Conservation (phyloP, 2,113 vertebrate genomes). For the Hyperopisus bebe region DNA sequence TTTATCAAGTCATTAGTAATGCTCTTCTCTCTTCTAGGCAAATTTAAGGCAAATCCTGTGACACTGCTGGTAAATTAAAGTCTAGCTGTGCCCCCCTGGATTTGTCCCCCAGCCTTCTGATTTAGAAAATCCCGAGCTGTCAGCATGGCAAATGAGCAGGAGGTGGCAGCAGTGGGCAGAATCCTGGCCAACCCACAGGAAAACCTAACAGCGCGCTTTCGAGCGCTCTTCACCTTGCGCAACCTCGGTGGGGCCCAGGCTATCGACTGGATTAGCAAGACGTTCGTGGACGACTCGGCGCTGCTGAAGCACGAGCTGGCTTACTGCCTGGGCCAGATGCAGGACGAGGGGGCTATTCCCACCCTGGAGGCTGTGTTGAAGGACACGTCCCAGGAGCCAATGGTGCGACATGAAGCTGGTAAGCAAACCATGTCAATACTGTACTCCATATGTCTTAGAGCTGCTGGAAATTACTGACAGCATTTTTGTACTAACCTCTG, state of each 20-base stretch:
- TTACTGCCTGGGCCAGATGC: conserved; percentile 93
- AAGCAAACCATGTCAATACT: conserved; percentile 7
- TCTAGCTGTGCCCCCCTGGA: neutral
- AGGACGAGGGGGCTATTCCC: conserved; percentile 70
- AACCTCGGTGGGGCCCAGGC: conserved; percentile 71
- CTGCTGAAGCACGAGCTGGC: conserved; percentile 92
- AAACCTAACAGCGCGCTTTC: conserved; percentile 72
- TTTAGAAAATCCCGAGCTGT: neutral
- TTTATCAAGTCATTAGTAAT: neutral
- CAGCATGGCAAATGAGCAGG: conserved; percentile 50
- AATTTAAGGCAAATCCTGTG: neutral
- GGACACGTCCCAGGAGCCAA: conserved; percentile 76
- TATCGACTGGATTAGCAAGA: conserved; percentile 76
- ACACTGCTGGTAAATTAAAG: neutral
- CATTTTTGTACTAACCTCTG: neutral
- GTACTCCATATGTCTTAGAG: neutral
- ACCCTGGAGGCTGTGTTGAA: conserved; percentile 63
- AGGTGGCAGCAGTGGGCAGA: conserved; percentile 64
- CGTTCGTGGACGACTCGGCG: conserved; percentile 75
- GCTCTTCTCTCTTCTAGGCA: neutral
- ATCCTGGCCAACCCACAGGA: conserved; percentile 60
- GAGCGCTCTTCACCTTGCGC: conserved; percentile 86
- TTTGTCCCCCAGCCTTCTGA: neutral
- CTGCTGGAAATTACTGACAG: neutral
- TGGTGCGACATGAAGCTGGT: conserved; percentile 96